Percentiles rank a stretch among this genome's conserved stretches.
phyloP scores from a whole-genome alignment of 2,888 invertebrate genomes.

The Cordylochernes scorpioides region DNA sequence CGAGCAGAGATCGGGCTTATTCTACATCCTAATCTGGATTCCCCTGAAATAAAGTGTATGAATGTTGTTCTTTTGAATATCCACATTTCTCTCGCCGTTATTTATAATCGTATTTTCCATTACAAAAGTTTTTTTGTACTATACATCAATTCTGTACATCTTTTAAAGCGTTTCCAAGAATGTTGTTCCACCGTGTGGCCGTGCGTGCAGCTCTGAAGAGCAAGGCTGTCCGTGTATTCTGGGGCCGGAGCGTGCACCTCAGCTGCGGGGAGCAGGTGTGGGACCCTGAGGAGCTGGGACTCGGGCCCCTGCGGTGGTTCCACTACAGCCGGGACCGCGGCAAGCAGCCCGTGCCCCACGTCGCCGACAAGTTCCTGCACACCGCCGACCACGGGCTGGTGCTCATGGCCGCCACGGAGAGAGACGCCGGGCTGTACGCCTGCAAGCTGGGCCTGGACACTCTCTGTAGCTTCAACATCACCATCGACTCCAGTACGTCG shows the following conservation, averaged over 20 bases:
- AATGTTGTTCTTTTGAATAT: too few species aligned
- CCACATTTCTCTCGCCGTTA: too few species aligned
- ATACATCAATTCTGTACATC: too few species aligned
- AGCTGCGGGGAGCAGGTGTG: slow-evolving; percentile 44
- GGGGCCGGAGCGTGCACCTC: slow-evolving; percentile 73
- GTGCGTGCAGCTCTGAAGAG: slow-evolving; percentile 39
- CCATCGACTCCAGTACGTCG: slow-evolving; percentile 38
- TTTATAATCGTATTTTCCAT: too few species aligned
- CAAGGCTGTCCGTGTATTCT: slow-evolving; percentile 63
- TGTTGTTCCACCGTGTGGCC: too few species aligned
- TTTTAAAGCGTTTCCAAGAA: too few species aligned
- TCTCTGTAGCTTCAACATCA: slow-evolving; percentile 71
- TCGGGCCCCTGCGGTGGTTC: slow-evolving; percentile 14
- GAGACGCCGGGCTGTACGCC: slow-evolving; percentile 69
- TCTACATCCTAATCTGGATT: too few species aligned
- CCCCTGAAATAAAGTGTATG: too few species aligned
- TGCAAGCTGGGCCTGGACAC: slow-evolving; percentile 66
- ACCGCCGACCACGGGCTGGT: slow-evolving; percentile 73
- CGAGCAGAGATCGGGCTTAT: too few species aligned
- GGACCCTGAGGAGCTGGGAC: slow-evolving; percentile 15
- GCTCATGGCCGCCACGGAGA: slow-evolving; percentile 65
- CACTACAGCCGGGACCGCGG: slow-evolving; percentile 15
- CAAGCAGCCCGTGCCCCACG: slow-evolving; percentile 24
- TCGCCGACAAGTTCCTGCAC: slow-evolving; percentile 72
- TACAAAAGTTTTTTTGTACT: too few species aligned